Base-by-base conservation (phyloP, 2,888 invertebrate genomes). In the Erebia ligea region DNA sequence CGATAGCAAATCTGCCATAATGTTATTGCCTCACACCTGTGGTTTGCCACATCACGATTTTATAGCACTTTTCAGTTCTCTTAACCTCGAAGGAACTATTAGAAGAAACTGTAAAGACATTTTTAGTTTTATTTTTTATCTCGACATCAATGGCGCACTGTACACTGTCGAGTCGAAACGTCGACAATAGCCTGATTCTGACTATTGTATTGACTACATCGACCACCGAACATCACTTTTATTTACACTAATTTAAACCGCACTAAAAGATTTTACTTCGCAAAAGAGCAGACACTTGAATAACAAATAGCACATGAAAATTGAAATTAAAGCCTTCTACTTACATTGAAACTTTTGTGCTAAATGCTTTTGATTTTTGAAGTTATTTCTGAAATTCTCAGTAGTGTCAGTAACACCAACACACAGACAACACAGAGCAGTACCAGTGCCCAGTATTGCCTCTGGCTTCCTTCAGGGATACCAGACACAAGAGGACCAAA, bases 121-220 rank as follows among this genome's bases (percentile, higher is more conserved):
- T 87, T 84, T 85, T 84, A 86, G 62, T 70, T 70, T 67, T 73
- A 73, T 86, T 88, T 87, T 85, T 81, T 79, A 79, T 81, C 79
- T 78, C 81, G 81, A 85, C 83, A 82, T 85, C 80, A 91, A 92
- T 92, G 91, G 91, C 91, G 91, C 88, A 90, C 88, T 84, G 45
- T 48, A 21, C 48, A 59, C 59, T 15, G 84, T 82, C 76, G 80
- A 84, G 84, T 81, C 85, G 80, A 83, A 87, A 83, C 90, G 90
- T 86, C 90, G 91, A 90, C 90, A 90, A 88, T 86, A 80, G 80
- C 77, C 77, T 79, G 1, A 2, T 11, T 9, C 11, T 42, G 42
- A 11, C 10, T 11, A 3, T n/a, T n/a, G n/a, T n/a, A n/a, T n/a
- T 45, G 85, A 89, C 86, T 84, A 88, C 81, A 80, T 74, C 73